These are phyloP conservation scores for Babyrousa celebensis DNA, from an alignment of 2,797 vertebrate species.

Conservation along the genomic window DNA sequence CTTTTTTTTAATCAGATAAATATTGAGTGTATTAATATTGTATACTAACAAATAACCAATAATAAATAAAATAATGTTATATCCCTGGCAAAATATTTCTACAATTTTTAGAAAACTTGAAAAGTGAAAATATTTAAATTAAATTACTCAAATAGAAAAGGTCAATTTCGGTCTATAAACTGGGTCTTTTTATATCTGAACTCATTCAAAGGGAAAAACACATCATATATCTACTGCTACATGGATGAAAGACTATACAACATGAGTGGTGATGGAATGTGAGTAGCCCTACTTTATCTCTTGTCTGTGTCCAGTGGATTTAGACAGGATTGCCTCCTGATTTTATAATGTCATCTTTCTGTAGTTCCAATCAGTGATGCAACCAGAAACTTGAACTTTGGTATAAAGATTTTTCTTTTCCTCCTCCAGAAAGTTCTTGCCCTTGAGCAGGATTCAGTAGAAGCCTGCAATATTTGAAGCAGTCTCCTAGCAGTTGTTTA, in stretches of 20 bases:
- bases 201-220: background rate
- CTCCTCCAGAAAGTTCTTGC: conserved; percentile 78
- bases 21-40: background rate
- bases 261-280: background rate
- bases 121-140: conserved; percentile 22
- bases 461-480: conserved; percentile 81
- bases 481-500: conserved; percentile 77
- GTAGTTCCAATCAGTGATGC: conserved; percentile 29
- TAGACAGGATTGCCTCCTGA: background rate
- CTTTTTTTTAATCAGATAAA: background rate
- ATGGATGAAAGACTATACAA: background rate
- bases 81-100: background rate
- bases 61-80: background rate
- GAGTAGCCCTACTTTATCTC: background rate
- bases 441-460: conserved; percentile 75
- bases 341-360: conserved; percentile 51
- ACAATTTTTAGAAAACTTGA: conserved; percentile 14
- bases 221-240: background rate
- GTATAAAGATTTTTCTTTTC: conserved; percentile 74
- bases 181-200: background rate
- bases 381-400: conserved; percentile 61
- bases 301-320: background rate
- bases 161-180: background rate
- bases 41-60: background rate
- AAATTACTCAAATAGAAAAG: conserved; percentile 13